Evolutionary conservation across 2,888 invertebrate genomes (phyloP), one percentile per base, ranked within the genome.

Genomic region (Digitonthophagus gazella): DNA sequence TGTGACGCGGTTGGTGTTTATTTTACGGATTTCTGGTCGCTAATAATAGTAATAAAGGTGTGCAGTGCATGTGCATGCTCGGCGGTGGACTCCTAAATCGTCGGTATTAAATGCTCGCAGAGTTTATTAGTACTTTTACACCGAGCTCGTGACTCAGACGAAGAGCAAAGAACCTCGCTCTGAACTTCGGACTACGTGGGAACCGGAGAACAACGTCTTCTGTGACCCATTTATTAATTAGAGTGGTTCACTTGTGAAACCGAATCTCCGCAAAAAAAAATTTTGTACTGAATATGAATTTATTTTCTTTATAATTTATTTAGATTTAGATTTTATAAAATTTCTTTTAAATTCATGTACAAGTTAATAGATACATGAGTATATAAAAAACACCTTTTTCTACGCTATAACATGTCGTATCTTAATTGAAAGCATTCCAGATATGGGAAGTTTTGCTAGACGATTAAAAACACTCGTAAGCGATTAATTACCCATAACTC

Each of bases 81-180:
- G 19, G n/a, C 18, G 20, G 61, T 19, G 20, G 20, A 61, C 20
- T 61, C 61, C 18, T 19, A 61, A 61, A 61, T 61, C 20, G 61
- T 61, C 61, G 18, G 61, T 61, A 61, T 61, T 61, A 61, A 61
- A 61, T 61, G 61, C 61, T 61, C 61, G 20, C n/a, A 19, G 16
- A 16, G 61, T 61, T 61, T 61, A 61, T 61, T 61, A 61, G 61
- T 61, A 61, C 19, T 61, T 61, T 61, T 61, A 61, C 61, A 19
- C 20, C n/a, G 61, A 44, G 28, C 28, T 44, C 28, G 28, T 44
- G 28, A 44, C 28, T 44, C 28, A 44, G 28, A 44, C 28, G 28
- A 44, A 44, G 28, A 44, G 28, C 11, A 44, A 44, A 44, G 28
- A 44, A 44, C 28, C 28, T 44, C 28, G 28, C 3, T 44, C 28